Conservation (phyloP, 2,797 vertebrate genomes). For the Pangasius djambal region DNA sequence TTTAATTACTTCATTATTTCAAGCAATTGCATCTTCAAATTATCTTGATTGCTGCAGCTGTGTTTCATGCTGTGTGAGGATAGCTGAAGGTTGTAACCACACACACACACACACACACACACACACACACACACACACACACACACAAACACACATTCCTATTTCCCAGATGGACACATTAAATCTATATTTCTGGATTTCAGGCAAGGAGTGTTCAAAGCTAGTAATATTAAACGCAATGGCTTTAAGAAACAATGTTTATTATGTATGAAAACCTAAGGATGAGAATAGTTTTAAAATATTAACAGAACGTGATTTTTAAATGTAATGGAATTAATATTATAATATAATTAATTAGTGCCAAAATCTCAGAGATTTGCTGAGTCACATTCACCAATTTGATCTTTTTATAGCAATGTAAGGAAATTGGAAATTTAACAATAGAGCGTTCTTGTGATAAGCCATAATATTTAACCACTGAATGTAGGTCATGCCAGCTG, state of each 20-base stretch:
- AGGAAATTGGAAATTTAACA: not conserved
- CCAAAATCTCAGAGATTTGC: not conserved
- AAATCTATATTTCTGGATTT: constrained; percentile 50
- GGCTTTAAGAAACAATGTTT: constrained; percentile 34
- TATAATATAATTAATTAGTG: not conserved
- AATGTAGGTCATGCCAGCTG: not conserved
- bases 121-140: constrained; percentile 14
- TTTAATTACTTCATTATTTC: constrained; percentile 79
- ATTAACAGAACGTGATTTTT: not conserved
- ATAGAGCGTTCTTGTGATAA: not conserved
- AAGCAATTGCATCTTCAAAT: constrained; percentile 73
- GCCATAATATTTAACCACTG: constrained; percentile 7
- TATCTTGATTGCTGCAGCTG: constrained; percentile 74
- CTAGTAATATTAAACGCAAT: constrained; percentile 38
- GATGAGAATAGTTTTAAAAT: not conserved
- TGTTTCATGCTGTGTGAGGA: constrained; percentile 59
- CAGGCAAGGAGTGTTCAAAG: constrained; percentile 25
- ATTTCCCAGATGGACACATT: constrained; percentile 60
- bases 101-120: constrained; percentile 13
- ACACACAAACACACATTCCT: constrained; percentile 24
- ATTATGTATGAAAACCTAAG: not conserved
- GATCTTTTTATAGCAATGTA: not conserved
- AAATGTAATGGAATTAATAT: not conserved
- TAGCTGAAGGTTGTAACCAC: constrained; percentile 58
- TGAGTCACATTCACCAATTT: not conserved